Percentiles rank a stretch among this genome's conserved stretches.
Evolutionary conservation across 2,113 vertebrate species (phyloP).

Genomic region (Vulpes ferrilata): DNA sequence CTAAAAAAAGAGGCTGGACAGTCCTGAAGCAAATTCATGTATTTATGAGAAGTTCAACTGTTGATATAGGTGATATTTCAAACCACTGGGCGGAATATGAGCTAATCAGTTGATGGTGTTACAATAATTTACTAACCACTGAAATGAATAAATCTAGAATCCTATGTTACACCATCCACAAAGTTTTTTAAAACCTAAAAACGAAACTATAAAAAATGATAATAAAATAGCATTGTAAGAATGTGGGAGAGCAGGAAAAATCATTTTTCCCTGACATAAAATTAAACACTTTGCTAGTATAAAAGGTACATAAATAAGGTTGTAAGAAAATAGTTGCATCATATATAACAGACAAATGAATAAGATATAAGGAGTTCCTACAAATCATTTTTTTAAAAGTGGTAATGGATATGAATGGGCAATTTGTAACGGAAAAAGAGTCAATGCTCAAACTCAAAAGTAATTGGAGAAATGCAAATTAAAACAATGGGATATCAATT

Average conservation of each 20-base stretch:
- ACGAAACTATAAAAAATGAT: conserved; percentile 12
- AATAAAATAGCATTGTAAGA: conserved; percentile 53
- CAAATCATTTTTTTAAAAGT: conserved; percentile 59
- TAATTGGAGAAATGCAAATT: conserved; percentile 61
- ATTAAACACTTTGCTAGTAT: conserved; percentile 56
- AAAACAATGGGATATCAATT: conserved; percentile 49
- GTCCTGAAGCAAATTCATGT: not conserved
- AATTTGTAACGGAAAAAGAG: conserved; percentile 22
- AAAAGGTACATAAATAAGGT: conserved; percentile 65
- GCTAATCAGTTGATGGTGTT: not conserved
- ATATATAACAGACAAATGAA: conserved; percentile 54
- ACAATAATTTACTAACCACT: not conserved
- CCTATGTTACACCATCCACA: not conserved
- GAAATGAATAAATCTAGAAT: conserved; percentile 32
- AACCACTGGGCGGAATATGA: not conserved
- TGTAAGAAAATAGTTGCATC: conserved; percentile 33
- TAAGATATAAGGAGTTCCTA: conserved; percentile 58
- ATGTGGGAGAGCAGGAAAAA: not conserved
- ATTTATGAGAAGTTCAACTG: not conserved
- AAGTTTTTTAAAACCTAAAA: not conserved
- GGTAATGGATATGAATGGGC: conserved; percentile 19
- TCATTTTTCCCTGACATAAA: conserved; percentile 42
- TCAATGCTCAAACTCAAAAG: conserved; percentile 2
- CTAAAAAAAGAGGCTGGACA: not conserved
- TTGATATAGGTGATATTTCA: not conserved